Base-by-base conservation (phyloP, 2,888 invertebrate species). In the Hydrotaea cyrtoneurina region DNA sequence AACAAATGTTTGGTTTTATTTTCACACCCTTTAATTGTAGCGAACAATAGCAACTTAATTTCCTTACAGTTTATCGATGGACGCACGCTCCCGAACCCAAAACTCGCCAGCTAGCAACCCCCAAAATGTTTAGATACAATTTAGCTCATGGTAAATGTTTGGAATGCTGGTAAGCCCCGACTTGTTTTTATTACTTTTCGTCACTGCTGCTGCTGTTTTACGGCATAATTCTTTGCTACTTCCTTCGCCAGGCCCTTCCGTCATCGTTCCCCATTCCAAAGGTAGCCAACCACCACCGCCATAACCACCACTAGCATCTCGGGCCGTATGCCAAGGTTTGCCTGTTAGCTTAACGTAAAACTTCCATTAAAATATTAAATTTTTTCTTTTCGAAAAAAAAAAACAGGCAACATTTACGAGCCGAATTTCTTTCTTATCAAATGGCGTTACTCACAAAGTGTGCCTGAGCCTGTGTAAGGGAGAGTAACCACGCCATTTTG, bases 291-390 rank as follows among this genome's bases (percentile, higher is more conserved):
- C 39, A 39, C 39, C 62, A 62, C 31, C 31, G 26, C 59, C 59
- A 26, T 15, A 11, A 26, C 26, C 31, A 50, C n/a, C n/a, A 3
- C n/a, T 15, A n/a, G 2, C 50, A n/a, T 15, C 11, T 88, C 50
- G n/a, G n/a, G 4, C 3, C 5, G n/a, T 15, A 50, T 50, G n/a
- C 3, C 50, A 50, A 13, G 85, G 87, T 88, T 86, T 62, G 83
- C 88, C 87, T 89, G 89, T 88, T 77, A 62, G 5, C 13, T 46
- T 1, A 74, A 62, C 59, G 89, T 89, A 88, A 89, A 88, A 89
- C 86, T 88, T 87, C 86, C 87, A 88, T 88, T 90, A 89, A 90
- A 89, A 86, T 88, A 88, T 88, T 87, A 88, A 86, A 87, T 87
- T 87, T 89, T 39, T 50, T 26, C 46, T 55, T 74, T 71, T 69